phyloP scores from a whole-genome alignment of 2,888 invertebrate genomes.

The Spialia ferax region DNA sequence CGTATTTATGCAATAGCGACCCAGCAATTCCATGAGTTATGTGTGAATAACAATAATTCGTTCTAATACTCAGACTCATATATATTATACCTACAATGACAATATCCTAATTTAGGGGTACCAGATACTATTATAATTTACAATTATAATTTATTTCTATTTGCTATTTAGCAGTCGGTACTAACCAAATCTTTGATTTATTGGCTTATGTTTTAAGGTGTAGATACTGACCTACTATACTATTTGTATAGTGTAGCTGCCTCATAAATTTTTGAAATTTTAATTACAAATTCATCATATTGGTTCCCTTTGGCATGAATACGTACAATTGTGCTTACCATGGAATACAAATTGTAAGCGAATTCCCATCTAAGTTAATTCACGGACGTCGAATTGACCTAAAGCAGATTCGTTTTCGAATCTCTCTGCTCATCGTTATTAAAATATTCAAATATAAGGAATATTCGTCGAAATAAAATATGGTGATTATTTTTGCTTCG shows the following conservation, averaged over 20 bases:
- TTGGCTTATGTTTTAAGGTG: too few relatives aligned
- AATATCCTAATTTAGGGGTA: too few relatives aligned
- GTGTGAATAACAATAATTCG: too few relatives aligned
- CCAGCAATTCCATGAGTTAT: not conserved
- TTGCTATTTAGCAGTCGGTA: too few relatives aligned
- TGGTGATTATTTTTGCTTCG: slow-evolving; percentile 9
- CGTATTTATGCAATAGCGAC: slow-evolving; percentile 54
- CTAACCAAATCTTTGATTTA: too few relatives aligned
- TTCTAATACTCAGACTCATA: too few relatives aligned
- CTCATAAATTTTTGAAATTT: not conserved
- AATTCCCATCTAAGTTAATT: slow-evolving; percentile 69
- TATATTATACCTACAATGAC: too few relatives aligned
- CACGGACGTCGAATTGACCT: slow-evolving; percentile 63
- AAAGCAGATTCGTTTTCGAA: slow-evolving; percentile 35
- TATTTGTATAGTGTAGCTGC: not conserved
- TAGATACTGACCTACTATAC: too few relatives aligned
- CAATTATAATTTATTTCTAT: too few relatives aligned
- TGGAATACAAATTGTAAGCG: slow-evolving; percentile 75
- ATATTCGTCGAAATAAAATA: slow-evolving; percentile 4
- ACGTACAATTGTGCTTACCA: slow-evolving; percentile 38
- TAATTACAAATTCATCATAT: not conserved
- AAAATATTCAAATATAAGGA: slow-evolving; percentile 14
- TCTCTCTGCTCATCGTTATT: slow-evolving; percentile 28
- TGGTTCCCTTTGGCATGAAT: slow-evolving; percentile 25
- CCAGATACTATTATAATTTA: too few relatives aligned